phyloP scores from a whole-genome alignment of 2,797 vertebrate genomes.

The Phalanger gymnotis region DNA sequence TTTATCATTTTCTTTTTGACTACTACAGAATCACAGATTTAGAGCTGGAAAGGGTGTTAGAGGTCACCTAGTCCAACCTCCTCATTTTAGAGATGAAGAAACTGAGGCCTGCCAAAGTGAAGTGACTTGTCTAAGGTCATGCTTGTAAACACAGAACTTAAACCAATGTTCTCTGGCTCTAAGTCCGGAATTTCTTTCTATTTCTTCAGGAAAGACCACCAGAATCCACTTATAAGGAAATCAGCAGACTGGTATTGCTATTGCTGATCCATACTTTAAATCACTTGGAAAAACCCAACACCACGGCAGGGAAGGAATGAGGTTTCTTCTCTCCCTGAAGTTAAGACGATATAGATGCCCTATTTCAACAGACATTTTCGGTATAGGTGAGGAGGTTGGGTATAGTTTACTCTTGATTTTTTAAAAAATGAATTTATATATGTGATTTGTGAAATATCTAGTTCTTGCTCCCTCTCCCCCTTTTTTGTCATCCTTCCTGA shows the following conservation, averaged over 20 bases:
- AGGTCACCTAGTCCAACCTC: background rate
- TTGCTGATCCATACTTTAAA: background rate
- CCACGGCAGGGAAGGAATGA: background rate
- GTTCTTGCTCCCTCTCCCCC: background rate
- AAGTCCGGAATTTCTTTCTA: fast-evolving
- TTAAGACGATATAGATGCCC: background rate
- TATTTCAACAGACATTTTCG: background rate
- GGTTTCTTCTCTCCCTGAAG: background rate
- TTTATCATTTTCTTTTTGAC: background rate
- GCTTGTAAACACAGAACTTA: background rate
- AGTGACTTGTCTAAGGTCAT: background rate
- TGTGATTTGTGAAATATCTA: background rate
- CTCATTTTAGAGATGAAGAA: background rate
- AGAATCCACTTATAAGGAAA: background rate
- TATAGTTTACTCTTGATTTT: background rate
- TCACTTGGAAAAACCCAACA: background rate
- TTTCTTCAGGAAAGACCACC: background rate
- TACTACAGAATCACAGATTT: background rate
- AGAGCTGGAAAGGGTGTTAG: background rate
- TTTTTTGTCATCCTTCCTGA: background rate
- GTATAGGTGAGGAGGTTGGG: background rate
- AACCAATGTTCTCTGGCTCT: background rate
- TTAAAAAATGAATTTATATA: background rate
- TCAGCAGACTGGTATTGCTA: background rate
- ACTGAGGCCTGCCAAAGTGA: background rate